Evolutionary conservation across 1,140 invertebrate genomes (phyloP).

Genomic region (Elymnias hypermnestra): DNA sequence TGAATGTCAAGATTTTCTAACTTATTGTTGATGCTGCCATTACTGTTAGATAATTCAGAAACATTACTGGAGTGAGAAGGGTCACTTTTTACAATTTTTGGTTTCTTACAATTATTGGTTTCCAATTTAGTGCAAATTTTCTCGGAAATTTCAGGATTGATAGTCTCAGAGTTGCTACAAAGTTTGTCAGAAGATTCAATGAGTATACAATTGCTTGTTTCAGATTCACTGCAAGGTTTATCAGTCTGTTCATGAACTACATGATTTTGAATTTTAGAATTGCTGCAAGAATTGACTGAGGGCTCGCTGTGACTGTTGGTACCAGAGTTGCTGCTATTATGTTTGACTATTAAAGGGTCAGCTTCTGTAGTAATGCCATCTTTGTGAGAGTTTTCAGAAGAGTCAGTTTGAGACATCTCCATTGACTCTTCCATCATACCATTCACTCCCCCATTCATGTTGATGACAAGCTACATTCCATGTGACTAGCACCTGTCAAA

Average conservation of each 20-base stretch:
- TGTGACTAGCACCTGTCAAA: conserved; percentile 51
- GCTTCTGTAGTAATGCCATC: not conserved
- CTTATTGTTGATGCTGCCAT: not conserved
- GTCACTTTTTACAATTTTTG: too few species aligned
- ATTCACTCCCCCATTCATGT: conserved; percentile 58
- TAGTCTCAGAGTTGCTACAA: too few species aligned
- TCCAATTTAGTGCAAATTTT: too few species aligned
- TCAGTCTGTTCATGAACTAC: too few species aligned
- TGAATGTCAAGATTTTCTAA: not conserved
- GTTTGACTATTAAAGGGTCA: not conserved
- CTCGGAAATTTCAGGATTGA: too few species aligned
- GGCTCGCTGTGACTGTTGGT: not conserved
- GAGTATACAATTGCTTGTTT: too few species aligned
- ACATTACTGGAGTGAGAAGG: not conserved
- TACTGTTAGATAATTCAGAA: not conserved
- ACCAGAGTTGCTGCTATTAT: conserved; percentile 2
- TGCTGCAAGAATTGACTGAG: too few species aligned
- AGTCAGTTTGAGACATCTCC: conserved; percentile 23
- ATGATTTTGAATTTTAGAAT: too few species aligned
- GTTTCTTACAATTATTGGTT: too few species aligned
- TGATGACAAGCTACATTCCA: conserved; percentile 44
- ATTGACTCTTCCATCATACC: conserved; percentile 44
- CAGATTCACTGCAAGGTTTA: too few species aligned
- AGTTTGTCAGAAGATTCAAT: too few species aligned
- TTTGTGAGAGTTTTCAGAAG: conserved; percentile 11